phyloP scores from a whole-genome alignment of 2,797 vertebrate genomes.

The Gouania willdenowi region DNA sequence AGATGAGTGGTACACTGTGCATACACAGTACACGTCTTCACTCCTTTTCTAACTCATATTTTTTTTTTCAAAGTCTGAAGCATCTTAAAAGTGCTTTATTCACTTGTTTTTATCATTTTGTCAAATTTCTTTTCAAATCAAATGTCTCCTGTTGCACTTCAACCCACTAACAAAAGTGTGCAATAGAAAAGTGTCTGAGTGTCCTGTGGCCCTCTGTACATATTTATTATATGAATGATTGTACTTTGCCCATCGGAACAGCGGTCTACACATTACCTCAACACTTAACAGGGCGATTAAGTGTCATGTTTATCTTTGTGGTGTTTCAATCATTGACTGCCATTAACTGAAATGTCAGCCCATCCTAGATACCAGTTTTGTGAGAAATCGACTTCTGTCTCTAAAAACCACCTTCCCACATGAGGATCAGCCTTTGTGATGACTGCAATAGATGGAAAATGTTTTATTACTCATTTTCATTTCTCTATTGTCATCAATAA shows the following conservation, averaged over 20 bases:
- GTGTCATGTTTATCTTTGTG: constrained; percentile 47
- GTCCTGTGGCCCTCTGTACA: constrained; percentile 53
- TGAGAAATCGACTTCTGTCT: constrained; percentile 29
- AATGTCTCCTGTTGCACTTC: constrained; percentile 17
- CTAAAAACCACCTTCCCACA: constrained; percentile 36
- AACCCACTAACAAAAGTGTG: constrained; percentile 20
- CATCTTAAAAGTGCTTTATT: constrained; percentile 11
- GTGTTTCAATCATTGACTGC: constrained; percentile 13
- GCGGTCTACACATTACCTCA: constrained; percentile 77
- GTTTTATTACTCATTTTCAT: constrained; percentile 57
- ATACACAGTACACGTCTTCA: constrained; percentile 7
- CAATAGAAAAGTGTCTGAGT: constrained; percentile 37
- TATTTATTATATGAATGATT: constrained; percentile 70
- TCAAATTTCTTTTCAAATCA: background rate
- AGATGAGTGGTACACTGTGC: constrained; percentile 33
- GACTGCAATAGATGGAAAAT: constrained; percentile 63
- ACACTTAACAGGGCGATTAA: constrained; percentile 69
- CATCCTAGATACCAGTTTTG: constrained; percentile 35
- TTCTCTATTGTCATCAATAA: constrained; percentile 72
- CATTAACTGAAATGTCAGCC: constrained; percentile 18
- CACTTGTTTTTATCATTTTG: constrained; percentile 1
- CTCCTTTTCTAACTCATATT: constrained; percentile 6
- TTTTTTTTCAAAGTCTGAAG: constrained; percentile 15
- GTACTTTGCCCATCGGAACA: constrained; percentile 71
- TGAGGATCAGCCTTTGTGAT: constrained; percentile 48